A percentile compares a stretch with the other conserved stretches of the same genome.
phyloP scores from a whole-genome alignment of 2,113 vertebrate genomes.

The Vidua macroura region DNA sequence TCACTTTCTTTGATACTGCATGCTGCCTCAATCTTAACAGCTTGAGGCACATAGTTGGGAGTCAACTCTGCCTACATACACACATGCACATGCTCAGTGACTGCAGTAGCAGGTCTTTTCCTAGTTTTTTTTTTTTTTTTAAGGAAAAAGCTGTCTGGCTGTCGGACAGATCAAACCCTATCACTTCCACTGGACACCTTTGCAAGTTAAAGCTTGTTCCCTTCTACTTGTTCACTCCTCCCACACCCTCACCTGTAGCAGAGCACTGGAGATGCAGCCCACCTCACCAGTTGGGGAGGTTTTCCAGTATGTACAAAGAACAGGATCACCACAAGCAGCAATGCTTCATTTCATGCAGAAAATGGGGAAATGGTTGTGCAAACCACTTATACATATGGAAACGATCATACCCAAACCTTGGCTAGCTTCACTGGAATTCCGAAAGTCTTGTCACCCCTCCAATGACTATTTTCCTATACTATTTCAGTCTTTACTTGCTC shows the following conservation, averaged over 20 bases:
- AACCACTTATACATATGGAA: conserved; percentile 25
- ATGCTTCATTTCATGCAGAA: neutral
- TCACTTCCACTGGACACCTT: neutral
- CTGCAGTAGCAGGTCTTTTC: neutral
- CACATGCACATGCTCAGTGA: neutral
- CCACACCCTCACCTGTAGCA: neutral
- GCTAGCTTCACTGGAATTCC: conserved; percentile 17
- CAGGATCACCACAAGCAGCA: neutral
- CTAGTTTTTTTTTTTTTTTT: neutral
- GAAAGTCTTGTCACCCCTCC: neutral
- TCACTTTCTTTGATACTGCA: neutral
- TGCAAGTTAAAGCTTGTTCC: neutral
- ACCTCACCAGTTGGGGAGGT: neutral
- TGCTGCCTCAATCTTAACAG: neutral
- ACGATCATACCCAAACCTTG: conserved; percentile 26
- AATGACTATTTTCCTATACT: conserved; percentile 27
- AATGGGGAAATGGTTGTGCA: neutral
- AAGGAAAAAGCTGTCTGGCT: neutral
- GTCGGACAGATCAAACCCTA: neutral
- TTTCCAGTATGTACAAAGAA: neutral
- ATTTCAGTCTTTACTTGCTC: conserved; percentile 23
- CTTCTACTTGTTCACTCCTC: neutral
- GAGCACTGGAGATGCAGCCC: fast-evolving
- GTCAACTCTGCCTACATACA: neutral
- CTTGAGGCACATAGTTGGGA: neutral